Evolutionary conservation across 2,797 vertebrate species (phyloP).

Genomic region (Mustela erminea): DNA sequence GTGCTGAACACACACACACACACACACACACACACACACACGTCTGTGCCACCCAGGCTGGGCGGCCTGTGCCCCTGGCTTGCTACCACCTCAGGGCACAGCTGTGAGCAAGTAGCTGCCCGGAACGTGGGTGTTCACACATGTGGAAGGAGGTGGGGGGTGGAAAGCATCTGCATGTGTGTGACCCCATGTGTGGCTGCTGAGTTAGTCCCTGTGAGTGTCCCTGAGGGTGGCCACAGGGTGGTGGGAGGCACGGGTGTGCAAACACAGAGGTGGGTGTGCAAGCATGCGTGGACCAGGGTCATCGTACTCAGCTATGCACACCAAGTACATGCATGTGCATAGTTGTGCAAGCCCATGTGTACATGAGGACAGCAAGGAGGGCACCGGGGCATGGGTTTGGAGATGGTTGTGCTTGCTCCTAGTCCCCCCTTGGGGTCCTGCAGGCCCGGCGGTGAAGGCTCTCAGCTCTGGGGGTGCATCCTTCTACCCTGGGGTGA

Average conservation of each 20-base stretch:
- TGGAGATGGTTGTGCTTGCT: background rate
- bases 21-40: accelerated
- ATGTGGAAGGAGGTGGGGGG: no score
- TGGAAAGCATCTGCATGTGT: background rate
- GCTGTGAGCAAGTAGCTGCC: background rate
- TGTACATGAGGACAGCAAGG: no score
- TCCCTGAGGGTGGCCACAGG: background rate
- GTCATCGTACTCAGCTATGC: no score
- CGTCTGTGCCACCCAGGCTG: accelerated
- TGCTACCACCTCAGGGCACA: background rate
- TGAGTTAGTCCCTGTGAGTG: background rate
- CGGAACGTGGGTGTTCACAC: background rate
- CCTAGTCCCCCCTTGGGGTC: background rate
- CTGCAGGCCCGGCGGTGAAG: background rate
- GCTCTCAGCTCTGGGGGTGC: background rate
- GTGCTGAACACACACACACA: background rate
- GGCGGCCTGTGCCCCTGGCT: background rate
- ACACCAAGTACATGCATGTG: accelerated
- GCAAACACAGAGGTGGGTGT: accelerated
- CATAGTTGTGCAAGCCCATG: accelerated
- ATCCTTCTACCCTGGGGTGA: background rate
- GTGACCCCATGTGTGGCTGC: accelerated
- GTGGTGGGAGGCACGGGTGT: background rate
- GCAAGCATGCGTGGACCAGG: accelerated
- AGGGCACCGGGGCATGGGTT: accelerated